Evolutionary conservation across 2,888 invertebrate genomes (phyloP), one percentile per base, ranked within the genome.

Genomic region (Neuroscelio doddi): DNA sequence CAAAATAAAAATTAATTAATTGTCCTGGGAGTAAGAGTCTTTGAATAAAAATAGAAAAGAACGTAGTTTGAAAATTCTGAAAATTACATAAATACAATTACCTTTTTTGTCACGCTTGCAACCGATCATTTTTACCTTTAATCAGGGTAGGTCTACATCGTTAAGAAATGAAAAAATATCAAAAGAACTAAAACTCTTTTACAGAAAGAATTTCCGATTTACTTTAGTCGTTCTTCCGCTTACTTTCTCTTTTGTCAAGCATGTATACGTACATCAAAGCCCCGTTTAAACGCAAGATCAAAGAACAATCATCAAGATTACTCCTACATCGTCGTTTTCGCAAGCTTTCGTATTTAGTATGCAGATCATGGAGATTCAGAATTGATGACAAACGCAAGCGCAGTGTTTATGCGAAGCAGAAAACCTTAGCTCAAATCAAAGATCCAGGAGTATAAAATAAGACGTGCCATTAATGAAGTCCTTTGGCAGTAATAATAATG

Each of bases 231-330:
- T 46, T 34, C 26, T 16, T 46, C 21, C 17, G 30, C 38, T 42
- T 53, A 49, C 44, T 10, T 45, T 55, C 12, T 8, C 39, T 59
- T 51, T 59, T 41, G 46, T 34, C 34, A 29, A 14, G 21, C 10
- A 27, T 16, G 12, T 32, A 44, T 24, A 21, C 26, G 47, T 41
- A 41, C 46, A 51, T 39, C 39, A 55, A 62, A 62, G 39, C 24
- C 32, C n/a, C 15, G 24, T 32, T 50, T 56, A 56, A 62, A 55
- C 44, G 46, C 41, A 46, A 56, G 62, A 56, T 55, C 55, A 56
- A 62, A 50, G 61, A 52, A 61, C 61, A 56, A 62, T 62, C 45
- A 51, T 56, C 56, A 41, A 56, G 55, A 62, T 55, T 62, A 45
- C 44, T 62, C 41, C 39, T 45, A 26, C 56, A 49, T 42, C 39